Evolutionary conservation across 2,888 invertebrate species (phyloP).

Genomic region (Patella caerulea): DNA sequence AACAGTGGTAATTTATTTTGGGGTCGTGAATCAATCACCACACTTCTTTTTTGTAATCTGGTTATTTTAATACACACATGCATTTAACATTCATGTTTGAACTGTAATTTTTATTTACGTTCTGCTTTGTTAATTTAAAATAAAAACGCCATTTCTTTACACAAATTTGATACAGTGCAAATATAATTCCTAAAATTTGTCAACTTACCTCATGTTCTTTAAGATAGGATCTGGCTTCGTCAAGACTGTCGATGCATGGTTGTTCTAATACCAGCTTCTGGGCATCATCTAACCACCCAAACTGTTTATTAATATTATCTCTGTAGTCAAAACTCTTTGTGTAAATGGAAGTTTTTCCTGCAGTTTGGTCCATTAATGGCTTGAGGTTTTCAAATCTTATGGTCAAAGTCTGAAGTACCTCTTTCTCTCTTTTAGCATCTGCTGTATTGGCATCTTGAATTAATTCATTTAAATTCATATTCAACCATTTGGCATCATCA

Average conservation of each 20-base stretch:
- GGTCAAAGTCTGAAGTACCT: slow-evolving; percentile 81
- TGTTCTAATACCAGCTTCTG: slow-evolving; percentile 59
- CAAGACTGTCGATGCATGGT: slow-evolving; percentile 61
- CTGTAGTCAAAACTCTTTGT: slow-evolving; percentile 93
- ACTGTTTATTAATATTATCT: slow-evolving; percentile 89
- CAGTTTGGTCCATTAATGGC: slow-evolving; percentile 91
- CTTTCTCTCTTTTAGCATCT: slow-evolving; percentile 86
- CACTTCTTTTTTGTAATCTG: too few relatives aligned
- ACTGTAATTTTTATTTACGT: too few relatives aligned
- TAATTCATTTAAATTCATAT: slow-evolving; percentile 89
- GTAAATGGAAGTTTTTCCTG: slow-evolving; percentile 92
- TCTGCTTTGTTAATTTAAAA: too few relatives aligned
- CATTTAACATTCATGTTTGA: too few relatives aligned
- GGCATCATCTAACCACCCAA: slow-evolving; percentile 74
- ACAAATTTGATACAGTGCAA: too few relatives aligned
- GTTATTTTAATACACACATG: too few relatives aligned
- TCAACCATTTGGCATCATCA: slow-evolving; percentile 96
- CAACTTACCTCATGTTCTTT: slow-evolving; percentile 63
- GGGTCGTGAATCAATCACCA: too few relatives aligned
- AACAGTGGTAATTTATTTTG: too few relatives aligned
- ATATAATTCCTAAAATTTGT: not conserved
- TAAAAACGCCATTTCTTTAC: too few relatives aligned
- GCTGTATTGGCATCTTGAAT: slow-evolving; percentile 86
- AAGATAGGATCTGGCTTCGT: slow-evolving; percentile 61
- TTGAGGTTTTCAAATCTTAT: slow-evolving; percentile 83